A percentile compares a stretch with the other conserved stretches of the same genome.
Evolutionary conservation across 2,888 invertebrate species (phyloP).

Genomic region (Cosmorhoe ocellata): DNA sequence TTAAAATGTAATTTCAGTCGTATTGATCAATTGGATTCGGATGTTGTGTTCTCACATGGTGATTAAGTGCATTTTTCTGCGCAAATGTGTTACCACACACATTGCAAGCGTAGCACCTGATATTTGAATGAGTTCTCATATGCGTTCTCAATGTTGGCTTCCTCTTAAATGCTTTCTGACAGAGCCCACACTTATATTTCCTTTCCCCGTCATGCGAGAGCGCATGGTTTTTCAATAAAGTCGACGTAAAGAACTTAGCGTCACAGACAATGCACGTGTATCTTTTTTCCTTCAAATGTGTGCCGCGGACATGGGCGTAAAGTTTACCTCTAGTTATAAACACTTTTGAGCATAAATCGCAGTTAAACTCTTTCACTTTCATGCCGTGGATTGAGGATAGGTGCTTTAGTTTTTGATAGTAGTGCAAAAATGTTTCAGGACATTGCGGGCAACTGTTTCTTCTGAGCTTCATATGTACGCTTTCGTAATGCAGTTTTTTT

Average conservation of each 20-base stretch:
- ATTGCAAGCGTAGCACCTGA: slow-evolving; percentile 30
- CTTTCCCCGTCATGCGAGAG: slow-evolving; percentile 54
- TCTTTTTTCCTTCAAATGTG: slow-evolving; percentile 24
- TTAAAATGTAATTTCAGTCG: no score
- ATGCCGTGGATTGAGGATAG: slow-evolving; percentile 61
- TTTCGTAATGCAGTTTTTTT: slow-evolving; percentile 74
- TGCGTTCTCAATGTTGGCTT: slow-evolving; percentile 23
- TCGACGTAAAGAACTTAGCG: slow-evolving; percentile 1
- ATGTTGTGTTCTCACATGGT: no score
- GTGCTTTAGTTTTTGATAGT: slow-evolving; percentile 72
- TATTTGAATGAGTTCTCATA: slow-evolving; percentile 21
- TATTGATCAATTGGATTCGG: no score
- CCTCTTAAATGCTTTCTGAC: slow-evolving; percentile 44
- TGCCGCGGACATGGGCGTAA: slow-evolving; percentile 50
- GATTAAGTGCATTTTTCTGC: no score
- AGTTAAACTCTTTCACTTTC: slow-evolving; percentile 70
- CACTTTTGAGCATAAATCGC: slow-evolving; percentile 64
- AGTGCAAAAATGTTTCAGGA: slow-evolving; percentile 64
- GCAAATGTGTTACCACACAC: slow-evolving; percentile 32
- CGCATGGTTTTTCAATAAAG: slow-evolving; percentile 29
- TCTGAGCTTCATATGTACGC: slow-evolving; percentile 71
- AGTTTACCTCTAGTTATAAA: slow-evolving; percentile 36
- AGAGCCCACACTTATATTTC: slow-evolving; percentile 54
- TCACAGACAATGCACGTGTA: slow-evolving; percentile 5
- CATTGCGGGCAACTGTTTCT: slow-evolving; percentile 71